These are phyloP conservation scores for Sminthurides bifidus DNA, from an alignment of 1,140 invertebrate genomes.

Conservation along the genomic window DNA sequence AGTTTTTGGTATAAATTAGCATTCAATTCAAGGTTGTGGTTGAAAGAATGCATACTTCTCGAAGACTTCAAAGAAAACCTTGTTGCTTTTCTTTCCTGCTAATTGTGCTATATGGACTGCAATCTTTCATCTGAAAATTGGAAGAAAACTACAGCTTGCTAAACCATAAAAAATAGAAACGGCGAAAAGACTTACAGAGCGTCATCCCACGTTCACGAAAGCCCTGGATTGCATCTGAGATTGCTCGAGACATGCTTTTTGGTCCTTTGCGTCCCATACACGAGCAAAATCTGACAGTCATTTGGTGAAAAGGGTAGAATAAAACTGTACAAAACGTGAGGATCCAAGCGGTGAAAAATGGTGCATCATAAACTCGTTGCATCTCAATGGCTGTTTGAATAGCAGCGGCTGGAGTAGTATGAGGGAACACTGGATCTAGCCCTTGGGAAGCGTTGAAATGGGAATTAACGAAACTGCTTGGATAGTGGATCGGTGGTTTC, in stretches of 20 bases:
- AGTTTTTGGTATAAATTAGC: too few relatives aligned
- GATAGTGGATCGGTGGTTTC: background rate
- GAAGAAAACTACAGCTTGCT: too few relatives aligned
- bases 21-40: too few relatives aligned
- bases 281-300: constrained; percentile 48
- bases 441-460: background rate
- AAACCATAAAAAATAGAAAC: too few relatives aligned
- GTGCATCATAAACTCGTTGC: constrained; percentile 56
- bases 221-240: constrained; percentile 64
- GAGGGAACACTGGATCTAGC: background rate
- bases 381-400: background rate
- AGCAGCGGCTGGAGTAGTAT: background rate
- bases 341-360: constrained; percentile 90
- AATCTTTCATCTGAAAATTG: too few relatives aligned
- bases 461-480: background rate
- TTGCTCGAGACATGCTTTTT: constrained; percentile 54
- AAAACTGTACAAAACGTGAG: constrained; percentile 83
- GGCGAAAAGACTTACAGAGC: constrained; percentile 47
- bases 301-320: constrained; percentile 76
- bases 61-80: too few relatives aligned
- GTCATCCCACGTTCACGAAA: constrained; percentile 79
- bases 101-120: too few relatives aligned
- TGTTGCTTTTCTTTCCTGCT: too few relatives aligned
- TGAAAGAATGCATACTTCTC: too few relatives aligned
- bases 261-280: constrained; percentile 36